Percentiles rank a stretch among this genome's conserved stretches.
Conservation (phyloP, 1,140 invertebrate species). For the Nomia melanderi region DNA sequence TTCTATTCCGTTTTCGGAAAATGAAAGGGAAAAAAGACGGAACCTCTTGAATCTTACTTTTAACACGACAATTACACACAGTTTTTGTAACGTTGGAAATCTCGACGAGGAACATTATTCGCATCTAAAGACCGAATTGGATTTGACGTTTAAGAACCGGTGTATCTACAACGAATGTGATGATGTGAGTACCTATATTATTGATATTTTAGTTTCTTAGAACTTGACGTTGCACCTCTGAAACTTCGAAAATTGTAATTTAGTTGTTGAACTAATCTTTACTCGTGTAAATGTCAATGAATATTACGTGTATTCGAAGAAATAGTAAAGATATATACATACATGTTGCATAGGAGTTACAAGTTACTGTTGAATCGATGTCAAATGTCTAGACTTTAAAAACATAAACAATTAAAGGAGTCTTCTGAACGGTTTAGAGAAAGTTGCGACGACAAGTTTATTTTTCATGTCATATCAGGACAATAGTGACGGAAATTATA, state of each 20-base stretch:
- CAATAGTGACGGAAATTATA: conserved; percentile 50
- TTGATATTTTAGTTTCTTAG: conserved; percentile 19
- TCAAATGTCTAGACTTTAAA: conserved; percentile 54
- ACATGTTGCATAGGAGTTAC: conserved; percentile 29
- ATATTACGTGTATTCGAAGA: conserved; percentile 30
- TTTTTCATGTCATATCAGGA: conserved; percentile 45
- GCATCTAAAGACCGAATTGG: conserved; percentile 16
- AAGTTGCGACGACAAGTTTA: conserved; percentile 25
- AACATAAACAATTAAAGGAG: conserved; percentile 46
- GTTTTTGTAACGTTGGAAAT: conserved; percentile 29
- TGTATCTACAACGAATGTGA: conserved; percentile 30
- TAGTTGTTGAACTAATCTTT: conserved; percentile 36
- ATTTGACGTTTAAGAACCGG: neutral
- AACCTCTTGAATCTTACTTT: conserved; percentile 52
- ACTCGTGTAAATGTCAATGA: conserved; percentile 28
- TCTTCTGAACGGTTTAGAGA: conserved; percentile 26
- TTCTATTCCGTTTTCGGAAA: conserved; percentile 62
- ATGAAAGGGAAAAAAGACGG: conserved; percentile 25
- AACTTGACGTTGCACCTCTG: neutral
- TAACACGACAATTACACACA: conserved; percentile 32
- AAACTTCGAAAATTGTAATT: conserved; percentile 28
- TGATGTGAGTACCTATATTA: conserved; percentile 17
- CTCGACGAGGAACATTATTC: conserved; percentile 26
- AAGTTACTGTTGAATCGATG: conserved; percentile 45
- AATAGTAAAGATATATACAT: conserved; percentile 25